Conservation (phyloP, 2,113 vertebrate genomes). For the Alligator sinensis region DNA sequence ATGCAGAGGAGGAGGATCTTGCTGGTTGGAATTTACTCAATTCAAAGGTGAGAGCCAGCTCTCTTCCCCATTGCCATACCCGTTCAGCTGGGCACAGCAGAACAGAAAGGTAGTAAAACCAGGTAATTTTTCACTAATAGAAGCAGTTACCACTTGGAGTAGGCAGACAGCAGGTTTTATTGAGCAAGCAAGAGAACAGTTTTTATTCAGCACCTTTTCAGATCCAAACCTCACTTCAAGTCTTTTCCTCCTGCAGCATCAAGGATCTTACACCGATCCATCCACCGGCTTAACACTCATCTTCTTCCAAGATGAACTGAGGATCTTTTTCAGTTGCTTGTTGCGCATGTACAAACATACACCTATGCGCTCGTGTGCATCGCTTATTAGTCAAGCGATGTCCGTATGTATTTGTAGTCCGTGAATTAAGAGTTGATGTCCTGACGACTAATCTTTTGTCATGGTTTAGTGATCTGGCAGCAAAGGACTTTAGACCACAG, state of each 20-base stretch:
- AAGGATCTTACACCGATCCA: neutral
- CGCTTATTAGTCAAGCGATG: neutral
- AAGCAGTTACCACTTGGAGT: rapidly evolving
- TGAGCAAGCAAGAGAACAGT: neutral
- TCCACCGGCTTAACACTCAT: neutral
- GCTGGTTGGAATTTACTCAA: neutral
- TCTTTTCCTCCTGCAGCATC: neutral
- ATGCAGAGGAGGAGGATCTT: rapidly evolving
- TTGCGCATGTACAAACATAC: rapidly evolving
- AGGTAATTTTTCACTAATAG: neutral
- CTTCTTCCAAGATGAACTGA: neutral
- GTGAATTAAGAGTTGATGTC: neutral
- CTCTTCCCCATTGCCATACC: neutral
- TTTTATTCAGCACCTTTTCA: neutral
- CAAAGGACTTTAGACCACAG: too few relatives aligned
- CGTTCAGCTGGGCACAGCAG: neutral
- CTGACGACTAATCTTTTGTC: neutral
- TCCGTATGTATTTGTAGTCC: neutral
- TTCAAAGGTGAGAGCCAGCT: neutral
- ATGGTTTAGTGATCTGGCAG: too few relatives aligned
- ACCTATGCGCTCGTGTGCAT: rapidly evolving
- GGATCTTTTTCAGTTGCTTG: neutral
- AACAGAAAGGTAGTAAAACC: neutral
- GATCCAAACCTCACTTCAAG: rapidly evolving
- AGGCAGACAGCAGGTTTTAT: neutral